Conservation (phyloP, 2,888 invertebrate species). For the Tolmerus cingulatus region DNA sequence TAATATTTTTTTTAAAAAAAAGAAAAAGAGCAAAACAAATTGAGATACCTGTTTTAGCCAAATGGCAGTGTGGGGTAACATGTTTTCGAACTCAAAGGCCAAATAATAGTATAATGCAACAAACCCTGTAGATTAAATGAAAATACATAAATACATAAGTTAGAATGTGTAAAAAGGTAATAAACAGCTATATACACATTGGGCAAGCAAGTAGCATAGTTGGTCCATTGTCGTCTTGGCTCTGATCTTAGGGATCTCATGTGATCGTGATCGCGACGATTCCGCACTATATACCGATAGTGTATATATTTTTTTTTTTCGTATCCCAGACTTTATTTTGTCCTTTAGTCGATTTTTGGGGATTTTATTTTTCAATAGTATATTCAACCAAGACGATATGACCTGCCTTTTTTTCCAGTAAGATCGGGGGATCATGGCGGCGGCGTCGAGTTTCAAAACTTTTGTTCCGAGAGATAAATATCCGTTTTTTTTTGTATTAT, state of each 20-base stretch:
- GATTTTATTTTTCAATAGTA: background rate
- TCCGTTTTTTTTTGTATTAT: background rate
- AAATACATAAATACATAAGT: slow-evolving; percentile 14
- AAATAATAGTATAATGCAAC: background rate
- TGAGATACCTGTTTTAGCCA: background rate
- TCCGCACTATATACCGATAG: background rate
- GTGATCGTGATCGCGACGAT: background rate
- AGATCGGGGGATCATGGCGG: slow-evolving; percentile 27
- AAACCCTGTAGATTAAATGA: slow-evolving; percentile 21
- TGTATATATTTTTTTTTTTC: background rate
- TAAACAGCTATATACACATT: slow-evolving; percentile 7
- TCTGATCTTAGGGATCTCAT: background rate
- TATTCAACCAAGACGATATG: background rate
- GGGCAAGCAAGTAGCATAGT: slow-evolving; percentile 22
- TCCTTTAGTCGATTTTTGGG: background rate
- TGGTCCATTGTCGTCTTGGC: background rate
- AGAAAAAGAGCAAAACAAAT: background rate
- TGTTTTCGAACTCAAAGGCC: slow-evolving; percentile 14
- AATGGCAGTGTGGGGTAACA: slow-evolving; percentile 6
- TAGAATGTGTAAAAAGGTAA: slow-evolving; percentile 7
- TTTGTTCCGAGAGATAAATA: background rate
- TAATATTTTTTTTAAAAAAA: background rate
- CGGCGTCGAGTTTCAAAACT: slow-evolving; percentile 20
- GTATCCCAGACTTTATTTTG: background rate
- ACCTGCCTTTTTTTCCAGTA: background rate